Evolutionary conservation across 1,140 invertebrate species (phyloP).

Genomic region (Macrosteles quadrilineatus): DNA sequence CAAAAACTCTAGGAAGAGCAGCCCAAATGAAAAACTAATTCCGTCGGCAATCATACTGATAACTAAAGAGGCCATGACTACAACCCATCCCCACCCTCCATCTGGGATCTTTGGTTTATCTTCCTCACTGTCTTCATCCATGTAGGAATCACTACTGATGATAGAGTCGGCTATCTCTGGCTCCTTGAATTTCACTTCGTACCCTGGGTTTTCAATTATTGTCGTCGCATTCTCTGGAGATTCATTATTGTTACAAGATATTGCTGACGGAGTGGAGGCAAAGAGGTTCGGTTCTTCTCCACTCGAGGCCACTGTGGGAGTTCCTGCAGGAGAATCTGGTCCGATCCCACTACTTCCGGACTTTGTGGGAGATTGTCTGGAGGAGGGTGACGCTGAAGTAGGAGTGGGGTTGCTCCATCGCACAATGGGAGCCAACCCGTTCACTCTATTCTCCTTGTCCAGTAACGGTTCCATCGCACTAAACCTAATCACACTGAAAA

Average conservation of each 20-base stretch:
- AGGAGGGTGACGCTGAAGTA: conserved; percentile 40
- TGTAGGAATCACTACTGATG: conserved; percentile 33
- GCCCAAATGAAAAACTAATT: conserved; percentile 89
- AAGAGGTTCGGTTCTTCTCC: conserved; percentile 44
- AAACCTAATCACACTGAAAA: not conserved
- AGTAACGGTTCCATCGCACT: conserved; percentile 12
- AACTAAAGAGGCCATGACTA: conserved; percentile 80
- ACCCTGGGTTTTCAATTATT: conserved; percentile 27
- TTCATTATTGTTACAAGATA: conserved; percentile 40
- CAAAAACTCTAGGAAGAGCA: conserved; percentile 86
- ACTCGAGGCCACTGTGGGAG: conserved; percentile 42
- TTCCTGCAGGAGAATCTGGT: conserved; percentile 35
- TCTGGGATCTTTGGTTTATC: conserved; percentile 59
- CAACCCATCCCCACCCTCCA: conserved; percentile 85
- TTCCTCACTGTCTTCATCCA: conserved; percentile 30
- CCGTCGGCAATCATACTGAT: conserved; percentile 95
- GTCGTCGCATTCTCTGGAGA: conserved; percentile 7
- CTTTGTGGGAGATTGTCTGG: too few species aligned
- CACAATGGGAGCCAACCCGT: conserved; percentile 47
- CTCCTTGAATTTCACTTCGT: conserved; percentile 33
- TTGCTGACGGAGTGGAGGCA: conserved; percentile 40
- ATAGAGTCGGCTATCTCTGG: conserved; percentile 35
- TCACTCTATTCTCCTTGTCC: conserved; percentile 22
- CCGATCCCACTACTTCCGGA: conserved; percentile 44
- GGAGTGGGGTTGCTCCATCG: conserved; percentile 49